Evolutionary conservation across 2,113 vertebrate genomes (phyloP).

Genomic region (Amphiprion percula): DNA sequence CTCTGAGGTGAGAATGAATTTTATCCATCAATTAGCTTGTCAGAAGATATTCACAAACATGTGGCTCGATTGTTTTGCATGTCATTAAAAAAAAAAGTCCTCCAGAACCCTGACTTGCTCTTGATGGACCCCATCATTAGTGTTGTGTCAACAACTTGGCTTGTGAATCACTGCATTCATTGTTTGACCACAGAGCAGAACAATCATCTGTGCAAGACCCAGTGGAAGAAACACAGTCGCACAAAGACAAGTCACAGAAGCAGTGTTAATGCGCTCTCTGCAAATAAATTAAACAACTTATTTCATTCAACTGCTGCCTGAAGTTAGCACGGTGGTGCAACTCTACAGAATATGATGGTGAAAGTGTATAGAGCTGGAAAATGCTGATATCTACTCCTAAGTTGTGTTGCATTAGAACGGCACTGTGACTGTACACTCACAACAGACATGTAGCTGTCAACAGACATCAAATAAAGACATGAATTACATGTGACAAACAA

Average conservation of each 20-base stretch:
- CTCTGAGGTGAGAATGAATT: neutral
- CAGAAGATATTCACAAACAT: no score
- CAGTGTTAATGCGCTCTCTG: neutral
- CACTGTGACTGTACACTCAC: neutral
- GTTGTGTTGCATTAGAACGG: neutral
- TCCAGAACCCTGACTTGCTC: constrained; percentile 47
- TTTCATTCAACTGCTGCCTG: neutral
- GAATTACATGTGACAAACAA: constrained; percentile 68
- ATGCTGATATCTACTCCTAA: neutral
- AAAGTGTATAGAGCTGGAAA: neutral
- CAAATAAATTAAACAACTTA: constrained; percentile 8
- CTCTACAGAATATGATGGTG: neutral
- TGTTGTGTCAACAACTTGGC: constrained; percentile 17
- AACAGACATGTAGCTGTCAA: constrained; percentile 23
- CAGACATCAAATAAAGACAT: constrained; percentile 44
- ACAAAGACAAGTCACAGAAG: constrained; percentile 54
- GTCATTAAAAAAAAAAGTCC: neutral
- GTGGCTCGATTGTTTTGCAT: neutral
- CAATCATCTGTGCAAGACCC: constrained; percentile 49
- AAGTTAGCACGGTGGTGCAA: neutral
- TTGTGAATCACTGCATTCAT: constrained; percentile 23
- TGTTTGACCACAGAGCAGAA: neutral
- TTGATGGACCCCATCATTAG: constrained; percentile 31
- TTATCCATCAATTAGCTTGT: no score
- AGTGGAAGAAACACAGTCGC: constrained; percentile 55